Conservation (phyloP, 1,140 invertebrate species). For the Saxidomus purpurata region DNA sequence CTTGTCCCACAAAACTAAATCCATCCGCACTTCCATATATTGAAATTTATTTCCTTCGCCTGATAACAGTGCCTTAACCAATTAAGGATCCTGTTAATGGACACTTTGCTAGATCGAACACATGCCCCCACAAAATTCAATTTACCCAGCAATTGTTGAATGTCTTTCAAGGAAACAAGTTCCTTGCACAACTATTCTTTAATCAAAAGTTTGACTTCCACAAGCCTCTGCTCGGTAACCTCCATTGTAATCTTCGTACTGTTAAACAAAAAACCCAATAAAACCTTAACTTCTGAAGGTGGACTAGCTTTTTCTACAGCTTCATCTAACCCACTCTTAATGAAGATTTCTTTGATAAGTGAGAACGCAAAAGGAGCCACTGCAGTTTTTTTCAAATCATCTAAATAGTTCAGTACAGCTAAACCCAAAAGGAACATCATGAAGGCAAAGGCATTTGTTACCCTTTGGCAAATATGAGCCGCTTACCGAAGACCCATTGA, state of each 20-base stretch:
- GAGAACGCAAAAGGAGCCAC: too few species aligned
- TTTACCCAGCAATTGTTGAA: constrained; percentile 11
- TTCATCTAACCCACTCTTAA: too few species aligned
- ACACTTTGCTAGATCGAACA: constrained; percentile 19
- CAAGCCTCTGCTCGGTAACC: neutral
- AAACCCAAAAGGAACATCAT: constrained; percentile 21
- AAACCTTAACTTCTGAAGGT: neutral
- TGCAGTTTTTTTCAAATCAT: too few species aligned
- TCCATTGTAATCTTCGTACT: too few species aligned
- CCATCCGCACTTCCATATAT: constrained; percentile 4
- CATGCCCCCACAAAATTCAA: too few species aligned
- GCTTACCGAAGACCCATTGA: constrained; percentile 6
- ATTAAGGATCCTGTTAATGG: too few species aligned
- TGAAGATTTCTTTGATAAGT: too few species aligned
- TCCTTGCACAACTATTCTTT: too few species aligned
- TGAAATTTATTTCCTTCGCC: neutral
- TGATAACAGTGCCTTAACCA: constrained; percentile 22
- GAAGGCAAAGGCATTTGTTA: too few species aligned
- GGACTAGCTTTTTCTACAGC: constrained; percentile 21
- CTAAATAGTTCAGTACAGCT: too few species aligned
- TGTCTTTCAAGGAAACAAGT: constrained; percentile 21
- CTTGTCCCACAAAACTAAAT: constrained; percentile 33
- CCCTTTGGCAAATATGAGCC: too few species aligned
- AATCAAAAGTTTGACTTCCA: neutral
- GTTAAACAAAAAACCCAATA: constrained; percentile 44